Evolutionary conservation across 2,797 vertebrate species (phyloP), one percentile per base, ranked within the genome.

Genomic region (Silurus aristotelis): DNA sequence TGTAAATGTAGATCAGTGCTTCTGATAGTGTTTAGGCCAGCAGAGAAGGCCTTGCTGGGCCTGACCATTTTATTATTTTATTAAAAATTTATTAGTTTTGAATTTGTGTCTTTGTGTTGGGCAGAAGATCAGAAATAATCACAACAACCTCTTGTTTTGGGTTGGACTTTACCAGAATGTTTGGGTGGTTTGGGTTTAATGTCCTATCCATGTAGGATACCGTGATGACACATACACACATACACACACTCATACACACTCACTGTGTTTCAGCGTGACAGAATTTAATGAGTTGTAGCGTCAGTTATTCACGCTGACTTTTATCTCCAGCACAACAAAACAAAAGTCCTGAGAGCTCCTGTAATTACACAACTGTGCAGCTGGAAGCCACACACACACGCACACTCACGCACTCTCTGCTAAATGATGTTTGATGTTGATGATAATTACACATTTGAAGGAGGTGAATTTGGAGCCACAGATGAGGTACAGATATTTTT

Each of bases 351-450:
- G 56, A 56, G 70, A 83, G 82, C 56, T 73, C 43, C 58, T 75
- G 58, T 75, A 84, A 84, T 84, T 76, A 76, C 83, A 84, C 46
- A 64, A 27, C 22, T 61, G 38, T 15, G 38, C 70, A 27, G 81
- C 64, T 61, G 48, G 56, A 83, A 83, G 20, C 6, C n/a, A 75
- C 80, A 68, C 64, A 82, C 67, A 46, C 38, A 63, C 68, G 25
- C 19, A 22, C 70, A 27, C 64, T 27, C 64, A 67, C 64, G 25
- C 67, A 43, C 6, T 9, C 38, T 3, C 2, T 27, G 22, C 48
- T 56, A 82, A 82, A 82, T 82, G 67, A 73, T 73, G 82, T 73
- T 83, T 73, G 31, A 70, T 70, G 67, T 70, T 38, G 25, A 67
- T 67, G 66, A 31, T 67, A 70, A 70, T 70, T 19, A 43, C 31